Conservation (phyloP, 2,888 invertebrate genomes). For the Cephus spinipes region DNA sequence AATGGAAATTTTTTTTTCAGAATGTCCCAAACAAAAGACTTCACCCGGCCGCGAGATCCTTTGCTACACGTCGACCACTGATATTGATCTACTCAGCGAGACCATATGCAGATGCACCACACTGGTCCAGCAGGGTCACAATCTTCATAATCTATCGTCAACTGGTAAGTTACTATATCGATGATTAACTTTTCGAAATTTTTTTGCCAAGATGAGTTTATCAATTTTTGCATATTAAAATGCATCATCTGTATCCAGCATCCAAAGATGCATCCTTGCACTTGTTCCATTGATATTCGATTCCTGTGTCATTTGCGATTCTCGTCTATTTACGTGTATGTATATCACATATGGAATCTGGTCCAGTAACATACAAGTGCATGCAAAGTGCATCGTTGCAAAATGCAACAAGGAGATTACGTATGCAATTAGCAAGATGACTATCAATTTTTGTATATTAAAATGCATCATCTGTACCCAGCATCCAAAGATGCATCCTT, state of each 20-base stretch:
- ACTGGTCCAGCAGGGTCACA: constrained; percentile 59
- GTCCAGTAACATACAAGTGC: no score
- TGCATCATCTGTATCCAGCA: no score
- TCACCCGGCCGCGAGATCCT: constrained; percentile 59
- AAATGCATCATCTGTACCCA: no score
- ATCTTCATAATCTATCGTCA: constrained; percentile 52
- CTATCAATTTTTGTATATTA: no score
- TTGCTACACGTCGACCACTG: constrained; percentile 55
- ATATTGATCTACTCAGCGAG: constrained; percentile 45
- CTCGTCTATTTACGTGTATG: no score
- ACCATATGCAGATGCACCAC: constrained; percentile 60
- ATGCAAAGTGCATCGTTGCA: no score
- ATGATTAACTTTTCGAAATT: no score
- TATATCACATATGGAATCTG: no score
- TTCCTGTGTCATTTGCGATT: not conserved
- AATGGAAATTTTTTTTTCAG: constrained; percentile 37
- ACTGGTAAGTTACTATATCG: constrained; percentile 49
- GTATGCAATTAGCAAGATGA: no score
- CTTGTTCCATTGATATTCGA: constrained; percentile 48
- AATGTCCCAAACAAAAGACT: constrained; percentile 53
- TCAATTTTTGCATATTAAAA: no score
- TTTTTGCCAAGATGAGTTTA: no score
- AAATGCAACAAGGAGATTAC: no score
- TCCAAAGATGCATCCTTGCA: constrained; percentile 42
- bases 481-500: constrained; percentile 35